Conservation (phyloP, 2,888 invertebrate species). For the Tryphoninae sp. region DNA sequence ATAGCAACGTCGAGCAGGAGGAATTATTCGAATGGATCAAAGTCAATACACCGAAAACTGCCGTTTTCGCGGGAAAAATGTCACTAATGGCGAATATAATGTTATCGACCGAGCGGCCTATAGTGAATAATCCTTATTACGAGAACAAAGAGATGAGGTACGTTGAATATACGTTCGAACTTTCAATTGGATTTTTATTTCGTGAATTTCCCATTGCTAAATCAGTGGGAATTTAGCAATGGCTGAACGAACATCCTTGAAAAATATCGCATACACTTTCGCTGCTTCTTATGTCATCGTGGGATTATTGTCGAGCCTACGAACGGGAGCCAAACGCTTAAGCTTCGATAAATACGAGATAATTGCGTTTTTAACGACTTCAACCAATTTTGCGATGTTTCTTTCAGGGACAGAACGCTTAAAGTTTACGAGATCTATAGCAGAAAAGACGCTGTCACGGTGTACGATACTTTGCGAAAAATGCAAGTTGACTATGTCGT, state of each 20-base stretch:
- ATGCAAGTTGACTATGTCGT: slow-evolving; percentile 89
- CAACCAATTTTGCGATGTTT: slow-evolving; percentile 5
- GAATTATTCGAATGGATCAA: slow-evolving; percentile 90
- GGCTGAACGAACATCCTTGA: not conserved
- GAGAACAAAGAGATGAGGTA: slow-evolving; percentile 91
- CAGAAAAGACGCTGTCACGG: slow-evolving; percentile 86
- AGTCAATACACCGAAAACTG: slow-evolving; percentile 84
- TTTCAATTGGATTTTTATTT: not conserved
- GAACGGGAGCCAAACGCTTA: not conserved
- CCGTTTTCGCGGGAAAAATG: slow-evolving; percentile 93
- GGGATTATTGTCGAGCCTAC: no score
- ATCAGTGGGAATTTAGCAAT: not conserved
- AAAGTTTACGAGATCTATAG: slow-evolving; percentile 91
- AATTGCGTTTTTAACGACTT: slow-evolving; percentile 6
- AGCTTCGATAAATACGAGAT: not conserved
- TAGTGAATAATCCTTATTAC: slow-evolving; percentile 94
- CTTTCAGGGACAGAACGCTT: slow-evolving; percentile 88
- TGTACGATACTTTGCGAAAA: slow-evolving; percentile 86
- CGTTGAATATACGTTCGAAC: not conserved
- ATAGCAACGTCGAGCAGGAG: slow-evolving; percentile 88
- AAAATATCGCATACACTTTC: not conserved
- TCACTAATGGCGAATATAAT: slow-evolving; percentile 92
- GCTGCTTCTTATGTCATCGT: no score
- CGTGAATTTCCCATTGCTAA: not conserved
- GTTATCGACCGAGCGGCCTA: slow-evolving; percentile 88